Evolutionary conservation across 1,140 invertebrate species (phyloP).

Genomic region (Aphaenogaster ashmeadi): DNA sequence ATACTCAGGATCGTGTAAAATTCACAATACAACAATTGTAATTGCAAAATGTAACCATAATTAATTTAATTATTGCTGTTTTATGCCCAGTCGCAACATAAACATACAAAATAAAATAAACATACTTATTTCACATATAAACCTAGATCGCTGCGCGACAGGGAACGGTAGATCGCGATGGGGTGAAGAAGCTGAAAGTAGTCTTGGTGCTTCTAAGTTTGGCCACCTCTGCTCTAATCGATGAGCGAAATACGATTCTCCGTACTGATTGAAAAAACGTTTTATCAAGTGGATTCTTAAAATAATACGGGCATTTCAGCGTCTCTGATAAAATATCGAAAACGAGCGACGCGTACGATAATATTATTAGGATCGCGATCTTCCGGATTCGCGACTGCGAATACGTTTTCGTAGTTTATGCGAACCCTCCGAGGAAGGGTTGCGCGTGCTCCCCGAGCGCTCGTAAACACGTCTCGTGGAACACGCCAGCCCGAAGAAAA

Average conservation of each 20-base stretch:
- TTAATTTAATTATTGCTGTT: too few relatives aligned
- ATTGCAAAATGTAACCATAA: too few relatives aligned
- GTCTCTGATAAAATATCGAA: background rate
- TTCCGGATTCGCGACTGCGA: background rate
- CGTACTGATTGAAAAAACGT: background rate
- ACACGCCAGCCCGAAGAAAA: constrained; percentile 24
- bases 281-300: background rate
- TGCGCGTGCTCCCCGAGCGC: background rate
- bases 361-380: background rate
- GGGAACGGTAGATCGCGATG: too few relatives aligned
- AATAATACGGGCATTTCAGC: background rate
- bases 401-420: constrained; percentile 31
- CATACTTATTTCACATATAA: too few relatives aligned
- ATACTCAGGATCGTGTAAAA: too few relatives aligned
- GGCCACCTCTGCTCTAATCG: background rate
- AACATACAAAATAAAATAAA: too few relatives aligned
- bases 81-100: too few relatives aligned
- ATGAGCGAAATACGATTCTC: background rate
- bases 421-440: background rate
- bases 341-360: too few relatives aligned
- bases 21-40: too few relatives aligned
- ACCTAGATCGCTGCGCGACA: too few relatives aligned
- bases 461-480: constrained; percentile 40
- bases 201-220: too few relatives aligned
- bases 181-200: too few relatives aligned